A percentile compares a stretch with the other conserved stretches of the same genome.
These are phyloP conservation scores for Cephus sareptanus DNA, from an alignment of 2,888 invertebrate species.

Conservation along the genomic window DNA sequence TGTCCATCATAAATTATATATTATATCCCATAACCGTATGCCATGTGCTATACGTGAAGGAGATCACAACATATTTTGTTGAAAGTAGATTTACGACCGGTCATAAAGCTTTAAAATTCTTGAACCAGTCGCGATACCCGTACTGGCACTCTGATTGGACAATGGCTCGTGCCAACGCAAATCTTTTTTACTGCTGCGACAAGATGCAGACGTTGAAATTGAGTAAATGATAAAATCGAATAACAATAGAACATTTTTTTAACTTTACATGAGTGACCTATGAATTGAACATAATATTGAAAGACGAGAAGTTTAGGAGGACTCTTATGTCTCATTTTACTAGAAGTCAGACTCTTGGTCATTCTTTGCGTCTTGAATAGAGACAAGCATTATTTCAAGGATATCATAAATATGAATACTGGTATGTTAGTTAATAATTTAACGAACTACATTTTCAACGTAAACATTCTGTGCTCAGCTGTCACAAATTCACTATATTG, in stretches of 20 bases:
- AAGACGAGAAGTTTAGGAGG: background rate
- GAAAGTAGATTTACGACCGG: conserved; percentile 2
- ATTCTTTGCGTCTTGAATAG: too few species aligned
- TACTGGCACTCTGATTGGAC: background rate
- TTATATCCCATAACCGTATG: conserved; percentile 8
- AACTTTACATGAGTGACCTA: background rate
- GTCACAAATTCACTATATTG: too few species aligned
- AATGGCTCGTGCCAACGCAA: background rate
- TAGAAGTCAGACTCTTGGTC: background rate
- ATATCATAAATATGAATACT: too few species aligned
- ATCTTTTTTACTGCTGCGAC: background rate
- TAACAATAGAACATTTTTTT: background rate
- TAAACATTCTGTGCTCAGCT: background rate
- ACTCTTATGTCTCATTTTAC: background rate
- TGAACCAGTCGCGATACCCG: background rate
- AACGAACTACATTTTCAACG: background rate
- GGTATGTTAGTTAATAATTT: too few species aligned
- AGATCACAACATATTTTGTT: conserved; percentile 5
- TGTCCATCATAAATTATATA: conserved; percentile 21
- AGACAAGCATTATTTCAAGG: too few species aligned
- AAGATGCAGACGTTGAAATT: background rate
- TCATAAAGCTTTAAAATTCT: background rate
- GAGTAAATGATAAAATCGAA: background rate
- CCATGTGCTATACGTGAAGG: background rate
- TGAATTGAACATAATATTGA: background rate